Evolutionary conservation across 2,888 invertebrate species (phyloP).

Genomic region (Stenotaenia linearis): DNA sequence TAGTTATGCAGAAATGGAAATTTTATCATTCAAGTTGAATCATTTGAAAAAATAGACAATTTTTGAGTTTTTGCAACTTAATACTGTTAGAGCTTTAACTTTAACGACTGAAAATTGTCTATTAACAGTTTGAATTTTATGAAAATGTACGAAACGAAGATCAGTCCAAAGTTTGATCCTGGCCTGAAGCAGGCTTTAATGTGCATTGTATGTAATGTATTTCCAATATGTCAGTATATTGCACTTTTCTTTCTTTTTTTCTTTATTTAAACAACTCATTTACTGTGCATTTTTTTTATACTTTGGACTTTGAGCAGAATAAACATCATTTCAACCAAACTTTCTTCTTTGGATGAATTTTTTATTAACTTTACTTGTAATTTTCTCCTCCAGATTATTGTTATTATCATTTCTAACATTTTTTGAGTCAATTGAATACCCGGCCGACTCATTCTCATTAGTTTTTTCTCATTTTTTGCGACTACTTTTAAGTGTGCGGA

Average conservation of each 20-base stretch:
- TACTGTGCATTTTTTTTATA: background rate
- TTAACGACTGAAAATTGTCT: too few relatives aligned
- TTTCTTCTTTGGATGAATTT: too few relatives aligned
- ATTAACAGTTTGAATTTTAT: background rate
- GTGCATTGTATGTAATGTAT: background rate
- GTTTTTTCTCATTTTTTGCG: background rate
- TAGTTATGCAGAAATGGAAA: background rate
- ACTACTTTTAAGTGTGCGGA: too few relatives aligned
- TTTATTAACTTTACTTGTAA: too few relatives aligned
- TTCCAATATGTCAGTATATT: background rate
- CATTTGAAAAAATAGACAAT: too few relatives aligned
- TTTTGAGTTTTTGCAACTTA: too few relatives aligned
- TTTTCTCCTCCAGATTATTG: too few relatives aligned
- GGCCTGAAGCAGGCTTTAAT: conserved; percentile 5
- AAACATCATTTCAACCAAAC: background rate
- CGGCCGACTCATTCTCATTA: background rate
- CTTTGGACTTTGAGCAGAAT: conserved; percentile 9
- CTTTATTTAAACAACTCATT: background rate
- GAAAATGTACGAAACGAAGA: background rate
- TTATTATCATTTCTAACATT: too few relatives aligned
- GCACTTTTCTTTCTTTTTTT: background rate
- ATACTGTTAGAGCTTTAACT: too few relatives aligned
- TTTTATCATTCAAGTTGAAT: too few relatives aligned
- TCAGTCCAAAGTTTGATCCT: conserved; percentile 9
- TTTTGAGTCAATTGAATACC: too few relatives aligned